A percentile compares a stretch with the other conserved stretches of the same genome.
Evolutionary conservation across 2,888 invertebrate genomes (phyloP).

Genomic region (Aquatica leii): DNA sequence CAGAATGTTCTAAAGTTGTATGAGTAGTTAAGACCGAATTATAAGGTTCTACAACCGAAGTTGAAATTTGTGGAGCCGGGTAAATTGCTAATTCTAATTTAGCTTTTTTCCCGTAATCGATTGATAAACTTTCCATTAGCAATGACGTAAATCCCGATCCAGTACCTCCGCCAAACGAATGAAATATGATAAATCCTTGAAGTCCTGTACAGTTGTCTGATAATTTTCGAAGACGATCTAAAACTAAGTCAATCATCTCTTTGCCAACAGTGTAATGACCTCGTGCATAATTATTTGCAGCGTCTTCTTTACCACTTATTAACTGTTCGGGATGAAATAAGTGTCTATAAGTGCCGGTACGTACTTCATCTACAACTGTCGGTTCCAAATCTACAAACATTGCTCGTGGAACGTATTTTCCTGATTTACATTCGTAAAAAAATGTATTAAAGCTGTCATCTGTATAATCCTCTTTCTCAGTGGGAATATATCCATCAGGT

Average conservation of each 20-base stretch:
- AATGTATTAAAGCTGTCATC: conserved; percentile 67
- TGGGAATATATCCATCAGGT: not conserved
- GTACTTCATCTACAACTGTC: conserved; percentile 63
- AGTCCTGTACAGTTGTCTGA: conserved; percentile 69
- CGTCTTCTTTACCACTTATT: conserved; percentile 84
- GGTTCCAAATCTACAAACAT: conserved; percentile 15
- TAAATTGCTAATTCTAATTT: conserved; percentile 79
- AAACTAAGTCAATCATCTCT: conserved; percentile 75
- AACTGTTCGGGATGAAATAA: conserved; percentile 83
- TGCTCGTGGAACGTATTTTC: conserved; percentile 62
- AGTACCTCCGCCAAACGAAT: conserved; percentile 83
- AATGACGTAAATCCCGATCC: conserved; percentile 85
- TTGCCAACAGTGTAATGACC: conserved; percentile 74
- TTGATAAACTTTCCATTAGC: conserved; percentile 78
- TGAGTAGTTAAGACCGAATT: conserved; percentile 70
- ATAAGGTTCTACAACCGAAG: conserved; percentile 67
- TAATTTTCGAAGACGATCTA: conserved; percentile 72
- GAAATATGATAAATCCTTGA: conserved; percentile 60
- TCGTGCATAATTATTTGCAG: conserved; percentile 87
- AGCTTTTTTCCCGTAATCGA: conserved; percentile 7
- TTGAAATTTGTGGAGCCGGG: conserved; percentile 75
- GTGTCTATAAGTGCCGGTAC: conserved; percentile 71
- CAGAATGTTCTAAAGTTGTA: no score
- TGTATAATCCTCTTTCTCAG: conserved; percentile 73
- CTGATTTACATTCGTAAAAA: conserved; percentile 78